Evolutionary conservation across 1,140 invertebrate genomes (phyloP).

Genomic region (Drosophila azteca): DNA sequence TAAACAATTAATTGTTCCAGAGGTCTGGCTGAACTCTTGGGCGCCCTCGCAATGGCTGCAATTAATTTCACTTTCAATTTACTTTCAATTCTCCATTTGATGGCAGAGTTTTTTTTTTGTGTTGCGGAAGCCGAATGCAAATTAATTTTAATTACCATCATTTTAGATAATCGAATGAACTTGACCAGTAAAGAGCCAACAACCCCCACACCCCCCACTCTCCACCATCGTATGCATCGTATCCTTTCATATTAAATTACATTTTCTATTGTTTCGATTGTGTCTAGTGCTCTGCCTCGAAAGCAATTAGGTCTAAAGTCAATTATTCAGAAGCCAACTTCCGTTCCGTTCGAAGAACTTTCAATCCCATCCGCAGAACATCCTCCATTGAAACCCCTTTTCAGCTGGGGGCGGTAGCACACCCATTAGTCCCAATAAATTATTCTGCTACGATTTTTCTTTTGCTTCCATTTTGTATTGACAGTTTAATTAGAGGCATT

Average conservation of each 20-base stretch:
- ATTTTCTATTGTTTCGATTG: neutral
- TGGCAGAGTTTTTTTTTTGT: conserved; percentile 53
- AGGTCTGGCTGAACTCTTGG: conserved; percentile 34
- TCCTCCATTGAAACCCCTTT: neutral
- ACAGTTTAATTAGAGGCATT: conserved; percentile 46
- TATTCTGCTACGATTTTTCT: conserved; percentile 11
- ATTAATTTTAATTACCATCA: conserved; percentile 79
- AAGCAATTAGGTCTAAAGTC: conserved; percentile 33
- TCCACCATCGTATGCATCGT: too few species aligned
- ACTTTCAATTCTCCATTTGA: conserved; percentile 72
- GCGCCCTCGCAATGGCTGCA: conserved; percentile 51
- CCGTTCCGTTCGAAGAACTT: conserved; percentile 8
- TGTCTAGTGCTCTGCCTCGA: neutral
- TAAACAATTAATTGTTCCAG: conserved; percentile 50
- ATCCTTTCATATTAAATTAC: neutral
- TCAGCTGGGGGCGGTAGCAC: fast-evolving
- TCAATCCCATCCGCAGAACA: neutral
- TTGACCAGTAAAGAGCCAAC: conserved; percentile 40
- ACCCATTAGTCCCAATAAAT: conserved; percentile 21
- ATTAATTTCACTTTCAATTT: conserved; percentile 83
- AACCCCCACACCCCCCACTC: neutral
- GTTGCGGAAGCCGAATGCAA: conserved; percentile 58
- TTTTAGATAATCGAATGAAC: conserved; percentile 81
- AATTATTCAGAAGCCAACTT: conserved; percentile 42
- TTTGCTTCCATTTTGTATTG: conserved; percentile 25